These are phyloP conservation scores for Myanophis thanlyinensis DNA, from an alignment of 2,113 vertebrate species.

Conservation along the genomic window DNA sequence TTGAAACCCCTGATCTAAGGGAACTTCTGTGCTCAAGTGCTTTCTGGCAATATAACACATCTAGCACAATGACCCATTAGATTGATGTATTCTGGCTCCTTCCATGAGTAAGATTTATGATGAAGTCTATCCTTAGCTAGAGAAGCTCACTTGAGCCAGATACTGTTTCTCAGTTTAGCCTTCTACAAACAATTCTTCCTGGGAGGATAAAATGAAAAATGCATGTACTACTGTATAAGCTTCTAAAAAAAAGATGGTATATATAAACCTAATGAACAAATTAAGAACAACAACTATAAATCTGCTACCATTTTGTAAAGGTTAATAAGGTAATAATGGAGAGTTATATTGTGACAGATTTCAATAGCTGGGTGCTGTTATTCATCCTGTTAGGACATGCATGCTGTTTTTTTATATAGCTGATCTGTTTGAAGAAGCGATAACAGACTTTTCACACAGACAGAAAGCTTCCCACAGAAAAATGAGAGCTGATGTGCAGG, in stretches of 20 bases:
- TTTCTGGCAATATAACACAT: neutral
- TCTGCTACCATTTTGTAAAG: neutral
- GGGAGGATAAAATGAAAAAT: neutral
- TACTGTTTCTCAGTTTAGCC: neutral
- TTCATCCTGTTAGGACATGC: neutral
- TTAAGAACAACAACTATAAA: neutral
- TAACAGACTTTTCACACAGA: neutral
- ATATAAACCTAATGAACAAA: neutral
- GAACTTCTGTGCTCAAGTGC: neutral
- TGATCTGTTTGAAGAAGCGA: neutral
- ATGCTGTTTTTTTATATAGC: neutral
- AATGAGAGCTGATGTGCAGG: neutral
- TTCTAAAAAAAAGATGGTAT: neutral
- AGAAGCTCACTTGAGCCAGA: neutral
- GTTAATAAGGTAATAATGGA: neutral
- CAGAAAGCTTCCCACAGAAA: neutral
- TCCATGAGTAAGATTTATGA: neutral
- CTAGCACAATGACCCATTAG: neutral
- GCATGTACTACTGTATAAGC: neutral
- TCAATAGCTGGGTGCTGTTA: neutral
- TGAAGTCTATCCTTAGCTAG: neutral
- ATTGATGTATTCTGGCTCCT: neutral
- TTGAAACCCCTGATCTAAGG: neutral
- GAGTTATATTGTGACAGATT: neutral
- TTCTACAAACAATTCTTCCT: neutral